Base-by-base conservation (phyloP, 2,113 vertebrate genomes). In the Sander vitreus region DNA sequence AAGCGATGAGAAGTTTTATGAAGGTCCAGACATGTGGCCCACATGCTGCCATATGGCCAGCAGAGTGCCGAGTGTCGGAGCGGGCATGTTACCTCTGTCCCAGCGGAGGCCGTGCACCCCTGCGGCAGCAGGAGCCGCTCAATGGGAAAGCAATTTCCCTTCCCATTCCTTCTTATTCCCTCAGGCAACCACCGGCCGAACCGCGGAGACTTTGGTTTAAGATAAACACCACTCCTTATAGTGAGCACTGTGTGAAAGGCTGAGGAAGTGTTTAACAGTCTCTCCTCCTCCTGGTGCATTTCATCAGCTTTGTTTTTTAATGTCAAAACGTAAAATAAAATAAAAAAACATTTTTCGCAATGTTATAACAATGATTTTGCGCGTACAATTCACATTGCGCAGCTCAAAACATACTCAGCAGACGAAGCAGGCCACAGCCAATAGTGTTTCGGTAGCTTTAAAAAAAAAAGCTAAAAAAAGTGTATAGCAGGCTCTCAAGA, bases 41-140 rank as follows among this genome's bases (percentile, higher is more conserved):
- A 75, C 90, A 86, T 90, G 90, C 81, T 87, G 90, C 87, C 90
- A 87, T 91, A 89, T 84, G 89, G 87, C 47, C 80, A 76, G 85
- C 89, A 88, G 87, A 83, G 91, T 13, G 76, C 81, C 5, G 81
- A 71, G 84, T 27, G 72, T 59, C 79, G 53, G 80, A 76, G 89
- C 75, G 47, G 79, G 53, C 62, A 4, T 39, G 73, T 65, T 60
- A 64, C 64, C 88, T 85, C 88, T 10, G 57, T 72, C 87, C 84
- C 88, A 79, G 85, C 83, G 81, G 88, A 88, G 85, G 90, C 87
- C 87, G 43, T 6, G 76, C 81, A 27, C 87, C 86, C 84, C 81
- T 45, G 88, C 73, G 60, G 84, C 84, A 73, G 23, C 70, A 30
- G 72, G 63, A 86, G 80, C 80, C 59, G 65, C 75, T 80, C 33